phyloP scores from a whole-genome alignment of 2,888 invertebrate species.

The Pasiphila rectangulata region DNA sequence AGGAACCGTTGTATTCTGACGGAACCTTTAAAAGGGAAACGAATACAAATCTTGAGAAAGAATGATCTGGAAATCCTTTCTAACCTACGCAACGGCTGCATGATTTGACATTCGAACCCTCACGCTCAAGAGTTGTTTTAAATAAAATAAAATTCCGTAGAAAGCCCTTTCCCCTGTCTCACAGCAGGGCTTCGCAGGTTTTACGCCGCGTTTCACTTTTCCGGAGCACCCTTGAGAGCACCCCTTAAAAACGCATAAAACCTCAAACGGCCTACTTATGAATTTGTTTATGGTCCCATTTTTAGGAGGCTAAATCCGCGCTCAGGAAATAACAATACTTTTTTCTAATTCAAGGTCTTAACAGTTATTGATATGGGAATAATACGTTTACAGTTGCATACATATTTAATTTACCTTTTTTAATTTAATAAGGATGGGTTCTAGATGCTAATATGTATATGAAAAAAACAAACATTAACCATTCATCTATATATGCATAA shows the following conservation, averaged over 20 bases:
- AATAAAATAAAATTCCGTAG: constrained; percentile 31
- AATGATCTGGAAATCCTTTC: not conserved
- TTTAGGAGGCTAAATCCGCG: constrained; percentile 50
- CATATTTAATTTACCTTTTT: too few species aligned
- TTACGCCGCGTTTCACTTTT: constrained; percentile 74
- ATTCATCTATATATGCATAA: too few species aligned
- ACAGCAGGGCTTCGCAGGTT: constrained; percentile 63
- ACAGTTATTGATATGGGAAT: constrained; percentile 56
- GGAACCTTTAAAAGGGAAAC: too few species aligned
- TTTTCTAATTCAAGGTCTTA: constrained; percentile 55
- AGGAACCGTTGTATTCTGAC: too few species aligned
- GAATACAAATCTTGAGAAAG: not conserved
- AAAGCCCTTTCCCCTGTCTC: constrained; percentile 49
- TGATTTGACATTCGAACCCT: constrained; percentile 19
- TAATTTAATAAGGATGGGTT: too few species aligned
- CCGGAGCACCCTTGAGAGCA: constrained; percentile 58
- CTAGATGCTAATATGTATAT: too few species aligned
- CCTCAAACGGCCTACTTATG: constrained; percentile 75
- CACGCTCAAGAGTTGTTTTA: constrained; percentile 27
- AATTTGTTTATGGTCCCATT: constrained; percentile 79
- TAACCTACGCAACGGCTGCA: not conserved
- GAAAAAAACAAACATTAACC: too few species aligned
- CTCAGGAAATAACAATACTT: constrained; percentile 62
- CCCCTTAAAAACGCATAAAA: constrained; percentile 77
- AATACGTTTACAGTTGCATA: too few species aligned